A percentile compares a stretch with the other conserved stretches of the same genome.
Evolutionary conservation across 2,113 vertebrate species (phyloP).

Genomic region (Dermatemys mawii): DNA sequence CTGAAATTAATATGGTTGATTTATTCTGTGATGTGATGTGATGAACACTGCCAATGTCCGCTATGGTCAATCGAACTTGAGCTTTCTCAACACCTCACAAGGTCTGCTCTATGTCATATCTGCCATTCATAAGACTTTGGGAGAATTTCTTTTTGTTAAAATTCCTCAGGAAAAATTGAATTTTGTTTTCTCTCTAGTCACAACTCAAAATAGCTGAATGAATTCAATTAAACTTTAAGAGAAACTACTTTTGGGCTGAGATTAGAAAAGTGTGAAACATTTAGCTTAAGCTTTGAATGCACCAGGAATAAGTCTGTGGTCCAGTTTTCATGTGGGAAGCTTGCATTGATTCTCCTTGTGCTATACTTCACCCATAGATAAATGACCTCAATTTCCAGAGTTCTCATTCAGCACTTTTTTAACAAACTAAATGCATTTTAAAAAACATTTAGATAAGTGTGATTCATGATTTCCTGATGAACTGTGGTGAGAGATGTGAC

Average conservation of each 20-base stretch:
- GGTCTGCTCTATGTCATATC: background rate
- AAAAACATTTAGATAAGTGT: background rate
- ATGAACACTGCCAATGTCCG: accelerated
- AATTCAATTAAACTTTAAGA: background rate
- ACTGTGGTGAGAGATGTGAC: background rate
- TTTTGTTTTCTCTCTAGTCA: background rate
- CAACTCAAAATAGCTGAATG: background rate
- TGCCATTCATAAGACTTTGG: background rate
- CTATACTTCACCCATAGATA: background rate
- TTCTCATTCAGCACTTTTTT: background rate
- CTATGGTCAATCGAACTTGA: background rate
- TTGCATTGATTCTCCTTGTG: background rate
- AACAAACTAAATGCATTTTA: background rate
- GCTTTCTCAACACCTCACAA: background rate
- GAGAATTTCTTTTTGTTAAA: background rate
- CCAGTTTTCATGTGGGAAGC: background rate
- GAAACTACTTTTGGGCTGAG: background rate
- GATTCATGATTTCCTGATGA: accelerated
- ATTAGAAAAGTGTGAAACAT: background rate
- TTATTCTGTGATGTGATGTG: background rate
- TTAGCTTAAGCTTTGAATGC: background rate
- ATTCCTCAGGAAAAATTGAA: background rate
- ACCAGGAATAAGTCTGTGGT: background rate
- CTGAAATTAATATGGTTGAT: background rate
- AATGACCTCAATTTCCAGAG: background rate